Base-by-base conservation (phyloP, 1,140 invertebrate species). In the Drosophila ironensis region DNA sequence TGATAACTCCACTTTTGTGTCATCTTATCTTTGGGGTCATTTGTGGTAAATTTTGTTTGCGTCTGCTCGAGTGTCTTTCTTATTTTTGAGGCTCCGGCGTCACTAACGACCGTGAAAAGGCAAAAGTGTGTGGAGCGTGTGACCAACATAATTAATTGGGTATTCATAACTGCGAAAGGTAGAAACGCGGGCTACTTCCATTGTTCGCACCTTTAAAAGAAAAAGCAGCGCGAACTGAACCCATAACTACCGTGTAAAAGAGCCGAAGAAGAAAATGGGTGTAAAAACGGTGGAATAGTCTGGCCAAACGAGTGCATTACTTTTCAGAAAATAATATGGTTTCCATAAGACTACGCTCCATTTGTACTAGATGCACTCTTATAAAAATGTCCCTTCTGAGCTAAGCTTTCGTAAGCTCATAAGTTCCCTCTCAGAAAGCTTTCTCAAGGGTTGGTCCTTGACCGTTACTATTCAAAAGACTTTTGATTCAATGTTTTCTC, bases 91-190 rank as follows among this genome's bases (percentile, higher is more conserved):
- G 17, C 50, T 28, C 11, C 14, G 30, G 38, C 72, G 71, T 80
- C 77, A 72, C 47, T 82, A 81, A 82, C 78, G 77, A 84, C 77
- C 77, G 78, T 82, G 78, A 82, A 82, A 82, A 78, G 54, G 47
- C 67, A 73, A 78, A 54, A 46, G 63, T 54, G 59, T 76, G 53
- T 78, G 48, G 64, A 82, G 78, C 78, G 78, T 82, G 78, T 73
- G 78, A 82, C 59, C 78, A 82, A 84, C 73, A 84, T 84, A 77
- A 82, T 82, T 78, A 82, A 82, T 82, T 82, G 78, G 54, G 73
- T 84, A 82, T 82, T 82, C 78, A 84, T 59, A 68, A 50, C 59
- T 41, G 44, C 48, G 46, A 54, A 40, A 51, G 69, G 61, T 76
- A 81, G 78, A 84, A 82, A 82, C 51, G 56, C 70, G 50, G 59